These are phyloP conservation scores for Pseudorectes ferrugineus DNA, from an alignment of 2,113 vertebrate species.

Conservation along the genomic window DNA sequence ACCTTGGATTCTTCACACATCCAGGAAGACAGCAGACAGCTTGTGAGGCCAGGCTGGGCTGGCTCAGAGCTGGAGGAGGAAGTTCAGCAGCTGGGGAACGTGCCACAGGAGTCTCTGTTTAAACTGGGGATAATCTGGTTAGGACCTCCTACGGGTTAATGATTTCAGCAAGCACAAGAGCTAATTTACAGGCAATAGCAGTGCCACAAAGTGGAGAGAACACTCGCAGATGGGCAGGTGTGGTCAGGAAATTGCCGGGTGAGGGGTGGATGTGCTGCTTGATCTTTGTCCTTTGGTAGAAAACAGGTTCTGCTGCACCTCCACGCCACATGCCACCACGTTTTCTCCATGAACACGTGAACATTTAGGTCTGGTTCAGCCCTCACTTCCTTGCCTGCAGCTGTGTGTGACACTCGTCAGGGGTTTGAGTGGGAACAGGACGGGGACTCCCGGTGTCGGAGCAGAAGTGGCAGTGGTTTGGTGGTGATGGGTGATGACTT, in stretches of 20 bases:
- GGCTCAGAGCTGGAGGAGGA: background rate
- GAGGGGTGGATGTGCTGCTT: background rate
- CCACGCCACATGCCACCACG: rapidly evolving
- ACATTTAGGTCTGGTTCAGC: background rate
- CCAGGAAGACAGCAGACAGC: background rate
- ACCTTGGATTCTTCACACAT: rapidly evolving
- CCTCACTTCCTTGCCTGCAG: rapidly evolving
- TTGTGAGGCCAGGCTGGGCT: background rate
- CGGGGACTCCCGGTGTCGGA: rapidly evolving
- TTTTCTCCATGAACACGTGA: rapidly evolving
- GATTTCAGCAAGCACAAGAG: background rate
- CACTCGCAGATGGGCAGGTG: background rate
- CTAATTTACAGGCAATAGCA: background rate
- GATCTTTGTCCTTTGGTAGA: background rate
- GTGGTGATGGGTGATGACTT: background rate
- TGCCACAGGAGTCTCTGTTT: background rate
- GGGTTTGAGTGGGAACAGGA: background rate
- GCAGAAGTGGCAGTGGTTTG: background rate
- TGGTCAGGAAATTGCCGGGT: rapidly evolving
- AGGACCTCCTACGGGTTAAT: background rate
- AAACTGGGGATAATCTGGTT: background rate
- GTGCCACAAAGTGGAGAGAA: background rate
- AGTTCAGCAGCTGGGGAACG: background rate
- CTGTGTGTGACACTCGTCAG: background rate
- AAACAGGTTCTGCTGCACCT: background rate